Percentiles rank a stretch among this genome's conserved stretches.
phyloP scores from a whole-genome alignment of 2,888 invertebrate species.

The Cryptosula pallasiana region DNA sequence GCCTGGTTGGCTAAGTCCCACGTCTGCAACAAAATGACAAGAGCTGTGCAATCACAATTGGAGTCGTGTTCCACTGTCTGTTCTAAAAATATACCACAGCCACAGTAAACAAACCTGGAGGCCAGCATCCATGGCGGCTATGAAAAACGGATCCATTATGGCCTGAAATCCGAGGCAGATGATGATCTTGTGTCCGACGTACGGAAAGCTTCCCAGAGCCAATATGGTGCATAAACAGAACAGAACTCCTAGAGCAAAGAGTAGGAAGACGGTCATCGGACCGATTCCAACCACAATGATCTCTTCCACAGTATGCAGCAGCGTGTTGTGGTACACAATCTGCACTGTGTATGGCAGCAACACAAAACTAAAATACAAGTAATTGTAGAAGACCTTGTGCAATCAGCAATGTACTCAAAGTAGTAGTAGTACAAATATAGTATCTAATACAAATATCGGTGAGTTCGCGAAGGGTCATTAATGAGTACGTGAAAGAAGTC shows the following conservation, averaged over 20 bases:
- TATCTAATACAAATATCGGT: no score
- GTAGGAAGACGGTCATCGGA: slow-evolving; percentile 36
- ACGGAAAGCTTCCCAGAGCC: slow-evolving; percentile 40
- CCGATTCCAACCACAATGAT: slow-evolving; percentile 44
- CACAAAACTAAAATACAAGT: slow-evolving; percentile 43
- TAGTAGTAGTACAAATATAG: no score
- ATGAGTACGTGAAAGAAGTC: no score
- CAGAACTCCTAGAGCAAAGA: slow-evolving; percentile 37
- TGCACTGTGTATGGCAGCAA: slow-evolving; percentile 48
- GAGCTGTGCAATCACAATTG: no score
- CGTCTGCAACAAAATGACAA: not conserved
- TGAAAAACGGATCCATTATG: slow-evolving; percentile 44
- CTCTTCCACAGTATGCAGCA: slow-evolving; percentile 42
- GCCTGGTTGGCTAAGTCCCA: slow-evolving; percentile 1
- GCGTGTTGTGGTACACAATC: slow-evolving; percentile 46
- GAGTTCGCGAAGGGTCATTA: no score
- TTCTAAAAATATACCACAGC: no score
- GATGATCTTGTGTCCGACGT: slow-evolving; percentile 46
- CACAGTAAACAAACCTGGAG: not conserved
- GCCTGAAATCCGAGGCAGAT: slow-evolving; percentile 42
- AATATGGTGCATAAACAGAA: slow-evolving; percentile 36
- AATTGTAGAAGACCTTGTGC: no score
- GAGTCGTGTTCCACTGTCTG: no score
- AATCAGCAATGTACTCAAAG: no score
- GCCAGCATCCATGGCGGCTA: slow-evolving; percentile 39